phyloP scores from a whole-genome alignment of 2,113 vertebrate species.

The Meles meles region DNA sequence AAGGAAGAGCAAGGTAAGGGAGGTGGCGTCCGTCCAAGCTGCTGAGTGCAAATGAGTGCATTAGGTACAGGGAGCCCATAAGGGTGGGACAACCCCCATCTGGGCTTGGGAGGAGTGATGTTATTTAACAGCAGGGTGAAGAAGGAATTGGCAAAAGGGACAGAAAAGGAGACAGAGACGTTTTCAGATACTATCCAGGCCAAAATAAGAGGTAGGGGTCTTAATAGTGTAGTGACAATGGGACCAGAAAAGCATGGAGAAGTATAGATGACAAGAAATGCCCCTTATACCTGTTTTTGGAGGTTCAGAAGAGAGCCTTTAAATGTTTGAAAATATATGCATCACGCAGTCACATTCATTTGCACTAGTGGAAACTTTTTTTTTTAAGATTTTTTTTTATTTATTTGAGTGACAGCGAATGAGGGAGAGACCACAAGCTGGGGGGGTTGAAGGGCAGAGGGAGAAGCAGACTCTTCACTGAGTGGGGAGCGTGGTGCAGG shows the following conservation, averaged over 20 bases:
- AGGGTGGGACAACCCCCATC: background rate
- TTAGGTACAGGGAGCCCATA: accelerated
- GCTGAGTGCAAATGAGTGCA: background rate
- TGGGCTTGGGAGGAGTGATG: background rate
- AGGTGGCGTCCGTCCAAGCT: background rate
- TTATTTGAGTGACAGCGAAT: too few relatives aligned
- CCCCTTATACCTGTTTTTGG: background rate
- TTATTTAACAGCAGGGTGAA: background rate
- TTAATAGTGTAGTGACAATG: background rate
- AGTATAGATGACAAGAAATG: background rate
- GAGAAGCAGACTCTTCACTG: too few relatives aligned
- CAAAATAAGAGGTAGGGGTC: background rate
- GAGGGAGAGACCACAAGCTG: too few relatives aligned
- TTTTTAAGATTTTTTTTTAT: background rate
- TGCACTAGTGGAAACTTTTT: background rate
- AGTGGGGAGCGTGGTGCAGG: background rate
- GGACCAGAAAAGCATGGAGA: background rate
- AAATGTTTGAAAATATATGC: background rate
- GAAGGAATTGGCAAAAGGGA: background rate
- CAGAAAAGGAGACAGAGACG: background rate
- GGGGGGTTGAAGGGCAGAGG: too few relatives aligned
- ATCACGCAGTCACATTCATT: background rate
- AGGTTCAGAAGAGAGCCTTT: background rate
- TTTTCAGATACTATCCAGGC: background rate
- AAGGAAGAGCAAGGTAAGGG: background rate